These are phyloP conservation scores for Scleropages formosus DNA, from an alignment of 2,797 vertebrate species.

Conservation along the genomic window DNA sequence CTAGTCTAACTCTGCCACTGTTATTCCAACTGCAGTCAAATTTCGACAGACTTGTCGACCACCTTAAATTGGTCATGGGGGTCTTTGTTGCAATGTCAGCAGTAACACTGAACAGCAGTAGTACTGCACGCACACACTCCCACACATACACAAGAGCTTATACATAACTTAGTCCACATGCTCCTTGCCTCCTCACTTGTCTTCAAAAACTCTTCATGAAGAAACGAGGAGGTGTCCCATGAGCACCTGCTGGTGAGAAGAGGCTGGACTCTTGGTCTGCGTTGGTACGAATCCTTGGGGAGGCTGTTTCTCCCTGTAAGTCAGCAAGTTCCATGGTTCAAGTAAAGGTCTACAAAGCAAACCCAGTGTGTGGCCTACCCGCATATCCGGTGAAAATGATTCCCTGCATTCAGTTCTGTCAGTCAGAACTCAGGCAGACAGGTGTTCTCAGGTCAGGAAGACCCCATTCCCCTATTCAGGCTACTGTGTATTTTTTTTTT, in stretches of 20 bases:
- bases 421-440: not conserved
- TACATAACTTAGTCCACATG: not conserved
- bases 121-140: not conserved
- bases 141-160: constrained; percentile 16
- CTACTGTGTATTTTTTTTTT: constrained; percentile 43
- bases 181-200: not conserved
- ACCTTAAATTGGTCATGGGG: not conserved
- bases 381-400: not conserved
- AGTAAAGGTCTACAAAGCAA: not conserved
- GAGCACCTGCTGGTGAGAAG: not conserved
- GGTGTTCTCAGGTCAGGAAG: not conserved
- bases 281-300: no score
- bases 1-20: not conserved
- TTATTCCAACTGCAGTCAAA: not conserved
- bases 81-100: not conserved
- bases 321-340: not conserved
- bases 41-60: not conserved
- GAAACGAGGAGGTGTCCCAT: not conserved
- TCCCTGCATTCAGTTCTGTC: not conserved
- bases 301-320: no score
- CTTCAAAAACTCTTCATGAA: constrained; percentile 1
- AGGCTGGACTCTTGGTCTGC: no score
- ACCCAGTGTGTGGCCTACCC: not conserved
- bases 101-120: not conserved
- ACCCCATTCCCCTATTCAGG: not conserved